Conservation (phyloP, 2,113 vertebrate genomes). For the Anguilla rostrata region DNA sequence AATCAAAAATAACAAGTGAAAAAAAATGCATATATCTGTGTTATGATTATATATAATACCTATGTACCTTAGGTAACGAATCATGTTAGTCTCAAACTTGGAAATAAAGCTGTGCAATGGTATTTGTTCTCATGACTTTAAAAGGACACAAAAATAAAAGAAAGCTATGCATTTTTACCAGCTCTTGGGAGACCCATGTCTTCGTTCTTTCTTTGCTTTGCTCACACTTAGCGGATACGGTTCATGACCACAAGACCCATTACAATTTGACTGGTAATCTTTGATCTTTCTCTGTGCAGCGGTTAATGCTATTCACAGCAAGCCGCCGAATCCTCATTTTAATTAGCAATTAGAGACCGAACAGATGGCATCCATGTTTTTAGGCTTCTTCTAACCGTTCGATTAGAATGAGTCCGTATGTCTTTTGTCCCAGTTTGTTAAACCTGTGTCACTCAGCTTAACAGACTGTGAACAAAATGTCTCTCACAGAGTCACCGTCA, state of each 20-base stretch:
- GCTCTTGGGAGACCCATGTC: background rate
- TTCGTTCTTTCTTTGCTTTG: background rate
- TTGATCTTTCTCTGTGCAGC: background rate
- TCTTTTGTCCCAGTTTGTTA: background rate
- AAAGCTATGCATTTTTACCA: constrained; percentile 42
- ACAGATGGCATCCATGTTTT: background rate
- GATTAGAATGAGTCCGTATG: background rate
- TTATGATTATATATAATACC: constrained; percentile 22
- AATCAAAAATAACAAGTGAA: background rate
- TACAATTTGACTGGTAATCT: background rate
- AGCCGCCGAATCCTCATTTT: background rate
- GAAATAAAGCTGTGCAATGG: constrained; percentile 36
- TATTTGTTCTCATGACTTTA: constrained; percentile 22
- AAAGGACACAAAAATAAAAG: constrained; percentile 33
- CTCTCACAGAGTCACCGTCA: background rate
- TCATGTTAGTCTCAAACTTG: constrained; percentile 23
- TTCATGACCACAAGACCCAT: background rate
- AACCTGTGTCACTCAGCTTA: background rate
- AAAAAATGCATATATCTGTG: constrained; percentile 5
- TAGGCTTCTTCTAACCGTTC: background rate
- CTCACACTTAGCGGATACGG: too few relatives aligned
- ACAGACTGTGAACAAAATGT: background rate
- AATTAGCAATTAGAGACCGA: background rate
- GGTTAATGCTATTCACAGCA: background rate
- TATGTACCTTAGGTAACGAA: constrained; percentile 14